Percentiles rank a stretch among this genome's conserved stretches.
Evolutionary conservation across 2,797 vertebrate species (phyloP).

Genomic region (Brachyalestes nurse): DNA sequence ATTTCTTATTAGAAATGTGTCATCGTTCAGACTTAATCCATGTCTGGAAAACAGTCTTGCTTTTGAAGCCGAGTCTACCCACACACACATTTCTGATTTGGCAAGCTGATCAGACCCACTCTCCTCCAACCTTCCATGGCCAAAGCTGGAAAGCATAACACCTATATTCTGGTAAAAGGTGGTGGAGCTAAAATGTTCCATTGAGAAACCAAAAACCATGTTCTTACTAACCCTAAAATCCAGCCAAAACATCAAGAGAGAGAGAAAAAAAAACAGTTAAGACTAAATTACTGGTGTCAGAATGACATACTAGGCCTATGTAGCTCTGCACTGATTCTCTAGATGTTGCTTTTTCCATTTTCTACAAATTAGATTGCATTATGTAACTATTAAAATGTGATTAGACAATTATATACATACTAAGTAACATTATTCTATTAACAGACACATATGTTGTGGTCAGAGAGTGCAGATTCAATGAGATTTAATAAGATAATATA

Average conservation of each 20-base stretch:
- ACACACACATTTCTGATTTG: slow-evolving; percentile 5
- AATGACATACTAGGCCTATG: not conserved
- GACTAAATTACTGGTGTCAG: not conserved
- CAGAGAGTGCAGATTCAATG: no score
- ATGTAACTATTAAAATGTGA: not conserved
- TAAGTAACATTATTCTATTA: no score
- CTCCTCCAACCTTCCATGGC: not conserved
- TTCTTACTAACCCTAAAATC: not conserved
- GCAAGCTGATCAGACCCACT: slow-evolving; percentile 1
- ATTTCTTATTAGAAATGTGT: slow-evolving; percentile 34
- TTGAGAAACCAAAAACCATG: not conserved
- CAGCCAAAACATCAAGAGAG: not conserved
- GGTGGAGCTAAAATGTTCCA: not conserved
- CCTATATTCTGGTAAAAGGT: not conserved
- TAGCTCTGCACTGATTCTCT: no score
- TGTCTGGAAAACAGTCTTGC: slow-evolving; percentile 37
- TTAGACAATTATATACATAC: not conserved
- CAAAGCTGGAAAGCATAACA: slow-evolving; percentile 3
- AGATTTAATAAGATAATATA: no score
- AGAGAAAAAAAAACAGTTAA: not conserved
- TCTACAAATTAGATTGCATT: not conserved
- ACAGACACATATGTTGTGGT: no score
- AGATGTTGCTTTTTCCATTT: not conserved
- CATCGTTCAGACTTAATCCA: slow-evolving; percentile 23
- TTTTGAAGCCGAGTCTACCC: slow-evolving; percentile 3